These are phyloP conservation scores for pig (Sus scrofa) DNA, from an alignment of 2,113 vertebrate genomes.

Conservation along the genomic window T2T-Sscrofa CM000816.6:43091001-43091500, in stretches of 20 bases:
- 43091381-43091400: background rate
- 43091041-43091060: background rate
- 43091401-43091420: background rate
- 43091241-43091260: background rate
- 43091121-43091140: too few species aligned
- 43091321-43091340: background rate
- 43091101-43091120: too few species aligned
- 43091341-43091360: background rate
- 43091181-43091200: background rate
- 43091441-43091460: background rate
- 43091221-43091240: background rate
- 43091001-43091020: background rate
- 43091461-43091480: slow-evolving; percentile 9
- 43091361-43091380: background rate
- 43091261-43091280: background rate
- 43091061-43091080: background rate
- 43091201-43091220: background rate
- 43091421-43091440: background rate
- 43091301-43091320: background rate
- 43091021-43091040: background rate
- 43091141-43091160: too few species aligned
- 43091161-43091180: background rate
- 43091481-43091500: background rate
- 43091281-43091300: background rate
- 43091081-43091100: background rate